A percentile compares a stretch with the other conserved stretches of the same genome.
phyloP scores from a whole-genome alignment of 2,888 invertebrate genomes.

The Torymus aiolomorphi region DNA sequence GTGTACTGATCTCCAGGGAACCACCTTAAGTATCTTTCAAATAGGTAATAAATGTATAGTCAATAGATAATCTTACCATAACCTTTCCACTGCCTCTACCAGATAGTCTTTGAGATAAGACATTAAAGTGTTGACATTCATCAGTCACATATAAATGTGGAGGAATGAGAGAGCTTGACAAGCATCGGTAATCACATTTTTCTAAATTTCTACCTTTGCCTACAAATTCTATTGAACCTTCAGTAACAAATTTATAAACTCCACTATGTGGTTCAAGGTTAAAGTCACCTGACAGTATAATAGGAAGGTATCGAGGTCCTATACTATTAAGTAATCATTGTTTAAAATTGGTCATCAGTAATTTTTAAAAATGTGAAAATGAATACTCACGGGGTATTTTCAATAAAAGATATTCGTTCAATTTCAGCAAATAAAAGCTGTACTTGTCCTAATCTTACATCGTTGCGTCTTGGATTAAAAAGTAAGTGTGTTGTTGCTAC shows the following conservation, averaged over 20 bases:
- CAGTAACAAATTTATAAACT: constrained; percentile 83
- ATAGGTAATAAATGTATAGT: not conserved
- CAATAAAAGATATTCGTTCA: constrained; percentile 83
- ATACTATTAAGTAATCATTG: constrained; percentile 59
- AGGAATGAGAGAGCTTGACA: constrained; percentile 72
- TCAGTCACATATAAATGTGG: constrained; percentile 77
- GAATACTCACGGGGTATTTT: constrained; percentile 68
- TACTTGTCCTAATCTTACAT: constrained; percentile 92
- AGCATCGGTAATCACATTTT: constrained; percentile 69
- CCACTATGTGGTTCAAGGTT: constrained; percentile 88
- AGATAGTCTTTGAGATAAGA: constrained; percentile 75
- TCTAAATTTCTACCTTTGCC: constrained; percentile 74
- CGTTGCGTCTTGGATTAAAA: constrained; percentile 92
- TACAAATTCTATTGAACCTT: constrained; percentile 78
- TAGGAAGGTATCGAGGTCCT: constrained; percentile 81
- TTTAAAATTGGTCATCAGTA: constrained; percentile 12
- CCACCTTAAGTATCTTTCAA: not conserved
- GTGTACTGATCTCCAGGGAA: too few species aligned
- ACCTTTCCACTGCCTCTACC: constrained; percentile 61
- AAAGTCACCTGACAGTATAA: constrained; percentile 94
- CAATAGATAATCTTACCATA: constrained; percentile 49
- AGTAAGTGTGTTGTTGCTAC: constrained; percentile 96
- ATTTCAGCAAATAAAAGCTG: constrained; percentile 90
- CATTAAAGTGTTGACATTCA: constrained; percentile 79
- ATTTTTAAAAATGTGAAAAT: constrained; percentile 34